Evolutionary conservation across 2,797 vertebrate genomes (phyloP), one percentile per base, ranked within the genome.

Genomic region (Ceryle rudis): DNA sequence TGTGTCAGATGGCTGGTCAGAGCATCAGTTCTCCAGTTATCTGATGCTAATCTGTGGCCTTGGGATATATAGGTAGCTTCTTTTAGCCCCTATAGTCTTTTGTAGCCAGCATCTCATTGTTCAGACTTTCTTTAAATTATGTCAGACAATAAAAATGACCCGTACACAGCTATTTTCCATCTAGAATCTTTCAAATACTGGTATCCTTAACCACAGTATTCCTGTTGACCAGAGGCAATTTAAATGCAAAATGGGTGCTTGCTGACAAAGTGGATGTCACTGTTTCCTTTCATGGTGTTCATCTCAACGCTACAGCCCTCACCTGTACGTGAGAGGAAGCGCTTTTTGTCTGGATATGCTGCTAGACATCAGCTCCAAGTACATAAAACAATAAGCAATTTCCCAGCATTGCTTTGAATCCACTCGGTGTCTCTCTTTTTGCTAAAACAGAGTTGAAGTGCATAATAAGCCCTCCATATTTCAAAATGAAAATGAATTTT

Each of bases 401-500:
- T 81, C 42, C 79, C 70, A 62, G 64, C 54, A 18, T 79, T 54
- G 73, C 81, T 94, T 84, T 72, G 35, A 84, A 92, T 70, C n/a
- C n/a, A 28, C 46, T 79, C 37, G 26, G 22, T 62, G 57, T 81
- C 21, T 62, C 14, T 87, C 83, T 88, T 80, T 80, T 61, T 35
- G 66, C 54, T 88, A 77, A 91, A 96, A 74, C 72, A 85, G 62
- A 81, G 35, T 14, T 65, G 82, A 96, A 89, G 44, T 42, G 64
- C 44, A 19, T 92, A 51, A 57, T 19, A 73, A 93, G 31, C 58
- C 29, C 81, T 82, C n/a, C 37, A 8, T 37, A 51, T 86, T 72
- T 51, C 64, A 84, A 89, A 86, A 37, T 70, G 67, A 74, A 90
- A 96, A 86, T 64, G 23, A 90, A 73, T 94, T 89, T 92, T 51